Base-by-base conservation (phyloP, 2,888 invertebrate species). In the Watsonalla cultraria region DNA sequence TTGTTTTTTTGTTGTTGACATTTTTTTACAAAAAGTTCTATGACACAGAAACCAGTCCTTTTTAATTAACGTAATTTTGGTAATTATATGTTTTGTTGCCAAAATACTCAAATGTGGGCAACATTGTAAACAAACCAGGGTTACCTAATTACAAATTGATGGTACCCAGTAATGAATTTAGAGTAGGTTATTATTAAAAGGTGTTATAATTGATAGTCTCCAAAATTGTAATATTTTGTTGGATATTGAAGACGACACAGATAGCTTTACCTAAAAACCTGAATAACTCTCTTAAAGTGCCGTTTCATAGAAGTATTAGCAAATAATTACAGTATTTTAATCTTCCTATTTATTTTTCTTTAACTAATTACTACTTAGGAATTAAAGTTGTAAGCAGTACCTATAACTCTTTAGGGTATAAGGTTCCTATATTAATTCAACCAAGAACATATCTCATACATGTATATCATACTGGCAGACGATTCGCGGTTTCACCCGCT, bases 1-100 rank as follows among this genome's bases (percentile, higher is more conserved):
- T 63, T 61, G 63, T 70, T 71, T 67, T 73, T 70, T 51, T 51
- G 55, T 57, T 47, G 62, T 58, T 60, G 52, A 51, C 54, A 35
- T 51, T 56, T 55, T n/a, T 51, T 51, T 14, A 11, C 45, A 51
- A 54, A 51, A 47, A 11, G 46, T 15, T 11, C 37, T 37, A 49
- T 49, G 14, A 37, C 24, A 34, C 14, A 13, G 47, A 15, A 6
- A 6, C 37, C 13, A 49, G 15, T 15, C 49, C 35, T 14, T 42
- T 42, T 42, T 11, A 42, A 42, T 24, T 24, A 24, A 24, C 1
- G 24, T 42, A 42, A 42, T 42, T 42, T 42, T 42, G 11, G 42
- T 42, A 42, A 42, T 9, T 42, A 42, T 5, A 24, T 24, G 24
- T 24, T 2, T 24, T 24, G 24, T 24, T 24, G 1, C 24, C 24